Evolutionary conservation across 2,888 invertebrate species (phyloP).

Genomic region (Ommatoiulus sabulosus): DNA sequence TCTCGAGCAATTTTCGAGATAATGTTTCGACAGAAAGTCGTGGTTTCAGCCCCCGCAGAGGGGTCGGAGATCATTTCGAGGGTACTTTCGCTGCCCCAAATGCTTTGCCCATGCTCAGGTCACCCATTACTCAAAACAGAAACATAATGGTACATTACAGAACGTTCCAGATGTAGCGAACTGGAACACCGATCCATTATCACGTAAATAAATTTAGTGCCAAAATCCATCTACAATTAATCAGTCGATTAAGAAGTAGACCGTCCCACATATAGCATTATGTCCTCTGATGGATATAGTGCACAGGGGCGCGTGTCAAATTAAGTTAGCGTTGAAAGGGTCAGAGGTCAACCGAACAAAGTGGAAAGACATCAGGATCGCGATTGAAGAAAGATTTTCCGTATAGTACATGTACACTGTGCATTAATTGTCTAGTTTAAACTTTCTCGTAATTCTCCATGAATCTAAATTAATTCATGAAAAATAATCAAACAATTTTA

Average conservation of each 20-base stretch:
- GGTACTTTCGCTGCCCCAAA: not conserved
- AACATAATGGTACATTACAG: not conserved
- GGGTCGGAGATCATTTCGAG: not conserved
- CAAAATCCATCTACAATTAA: not conserved
- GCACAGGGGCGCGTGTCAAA: not conserved
- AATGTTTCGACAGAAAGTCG: not conserved
- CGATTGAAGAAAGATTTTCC: too few relatives aligned
- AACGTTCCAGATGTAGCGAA: conserved; percentile 9
- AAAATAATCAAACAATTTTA: too few relatives aligned
- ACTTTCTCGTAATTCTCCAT: too few relatives aligned
- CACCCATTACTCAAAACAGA: not conserved
- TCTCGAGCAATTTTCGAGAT: too few relatives aligned
- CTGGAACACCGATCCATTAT: not conserved
- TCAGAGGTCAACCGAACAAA: not conserved
- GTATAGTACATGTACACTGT: too few relatives aligned
- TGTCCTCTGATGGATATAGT: not conserved
- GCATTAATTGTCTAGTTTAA: too few relatives aligned
- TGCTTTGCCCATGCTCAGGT: not conserved
- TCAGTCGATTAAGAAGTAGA: not conserved
- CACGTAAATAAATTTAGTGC: not conserved
- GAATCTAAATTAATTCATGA: too few relatives aligned
- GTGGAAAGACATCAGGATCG: not conserved
- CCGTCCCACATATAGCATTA: not conserved
- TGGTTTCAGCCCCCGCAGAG: not conserved
- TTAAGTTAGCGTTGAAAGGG: not conserved